These are phyloP conservation scores for Pissodes strobi DNA, from an alignment of 1,140 invertebrate species.

Conservation along the genomic window DNA sequence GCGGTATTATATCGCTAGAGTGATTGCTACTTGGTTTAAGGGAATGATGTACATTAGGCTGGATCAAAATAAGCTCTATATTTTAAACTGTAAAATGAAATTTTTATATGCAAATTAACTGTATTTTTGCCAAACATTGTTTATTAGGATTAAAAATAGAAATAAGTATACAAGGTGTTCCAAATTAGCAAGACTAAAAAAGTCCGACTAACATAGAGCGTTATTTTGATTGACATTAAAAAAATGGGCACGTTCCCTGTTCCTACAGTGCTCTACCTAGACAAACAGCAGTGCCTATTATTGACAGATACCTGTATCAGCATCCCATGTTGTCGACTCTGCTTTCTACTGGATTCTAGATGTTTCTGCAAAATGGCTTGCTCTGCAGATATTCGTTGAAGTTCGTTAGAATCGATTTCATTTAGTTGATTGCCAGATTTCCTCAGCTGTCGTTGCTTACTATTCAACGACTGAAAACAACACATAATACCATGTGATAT, in stretches of 20 bases:
- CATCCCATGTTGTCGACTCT: conserved; percentile 75
- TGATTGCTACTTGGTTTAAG: not conserved
- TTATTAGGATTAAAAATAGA: too few species aligned
- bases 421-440: conserved; percentile 83
- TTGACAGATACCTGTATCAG: conserved; percentile 66
- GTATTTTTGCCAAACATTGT: too few species aligned
- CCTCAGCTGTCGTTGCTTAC: conserved; percentile 83
- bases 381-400: conserved; percentile 80
- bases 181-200: too few species aligned
- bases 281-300: conserved; percentile 52
- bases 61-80: too few species aligned
- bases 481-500: conserved; percentile 1
- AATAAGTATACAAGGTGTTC: too few species aligned
- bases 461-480: conserved; percentile 76
- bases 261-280: conserved; percentile 41
- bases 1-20: not conserved
- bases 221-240: too few species aligned
- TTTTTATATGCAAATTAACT: too few species aligned
- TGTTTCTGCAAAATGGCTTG: conserved; percentile 84
- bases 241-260: not conserved
- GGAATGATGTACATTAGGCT: not conserved
- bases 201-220: too few species aligned
- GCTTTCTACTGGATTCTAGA: conserved; percentile 81
- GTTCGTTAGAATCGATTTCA: conserved; percentile 77
- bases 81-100: too few species aligned